phyloP scores from a whole-genome alignment of 2,113 vertebrate genomes.

The Cyphomyrus plagiostoma region DNA sequence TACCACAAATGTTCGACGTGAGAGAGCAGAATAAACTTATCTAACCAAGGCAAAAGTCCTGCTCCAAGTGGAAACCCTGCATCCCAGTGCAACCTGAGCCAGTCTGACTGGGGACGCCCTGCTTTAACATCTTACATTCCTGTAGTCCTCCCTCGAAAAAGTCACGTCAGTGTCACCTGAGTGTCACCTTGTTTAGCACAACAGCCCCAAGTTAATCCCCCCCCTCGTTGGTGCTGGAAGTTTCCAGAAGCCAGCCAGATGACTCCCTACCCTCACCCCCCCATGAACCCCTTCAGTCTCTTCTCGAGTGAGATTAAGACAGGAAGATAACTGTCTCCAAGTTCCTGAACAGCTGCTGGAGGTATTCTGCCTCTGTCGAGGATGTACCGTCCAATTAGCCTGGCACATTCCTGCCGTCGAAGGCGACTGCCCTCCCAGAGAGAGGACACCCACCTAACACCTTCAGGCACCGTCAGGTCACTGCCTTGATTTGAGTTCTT shows the following conservation, averaged over 20 bases:
- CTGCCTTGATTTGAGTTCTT: not conserved
- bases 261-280: not conserved
- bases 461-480: not conserved
- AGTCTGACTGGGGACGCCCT: not conserved
- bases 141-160: not conserved
- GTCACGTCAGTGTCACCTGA: not conserved
- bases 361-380: not conserved
- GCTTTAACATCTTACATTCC: not conserved
- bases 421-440: not conserved
- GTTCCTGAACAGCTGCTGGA: not conserved
- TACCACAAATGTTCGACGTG: not conserved
- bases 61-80: not conserved
- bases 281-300: not conserved
- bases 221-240: not conserved
- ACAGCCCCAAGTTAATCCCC: not conserved
- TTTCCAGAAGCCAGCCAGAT: not conserved
- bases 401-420: not conserved
- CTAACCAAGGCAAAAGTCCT: not conserved
- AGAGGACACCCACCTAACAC: not conserved
- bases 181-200: not conserved
- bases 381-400: not conserved
- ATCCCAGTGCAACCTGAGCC: not conserved
- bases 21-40: not conserved
- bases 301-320: not conserved
- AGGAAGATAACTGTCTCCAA: not conserved